Base-by-base conservation (phyloP, 2,113 vertebrate genomes). In the Mesitornis unicolor region DNA sequence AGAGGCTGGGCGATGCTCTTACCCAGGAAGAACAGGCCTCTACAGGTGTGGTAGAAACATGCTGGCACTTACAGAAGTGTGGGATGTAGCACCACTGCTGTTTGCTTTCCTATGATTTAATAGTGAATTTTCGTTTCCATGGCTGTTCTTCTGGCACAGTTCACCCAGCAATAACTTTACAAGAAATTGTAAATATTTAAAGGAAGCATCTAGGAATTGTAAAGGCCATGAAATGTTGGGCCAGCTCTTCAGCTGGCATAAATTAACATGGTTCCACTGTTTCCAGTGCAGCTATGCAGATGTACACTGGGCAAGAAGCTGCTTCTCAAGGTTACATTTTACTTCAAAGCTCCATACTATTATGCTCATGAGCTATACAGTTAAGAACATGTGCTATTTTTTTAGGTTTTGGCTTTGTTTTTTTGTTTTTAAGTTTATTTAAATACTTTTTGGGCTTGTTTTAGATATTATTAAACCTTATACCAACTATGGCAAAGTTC, bases 111-210 rank as follows among this genome's bases (percentile, higher is more conserved):
- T 69, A 10, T 33, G 76, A 78, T 59, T 76, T 82, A 70, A 86
- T 0, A 89, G 56, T 7, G 50, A 93, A 35, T 45, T 64, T 76
- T 17, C 5, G 2, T 87, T 91, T 93, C 85, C 70, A 71, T 10
- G 29, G 69, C 54, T 78, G 64, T 11, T 90, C 53, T 40, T 61
- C 87, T 94, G 93, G 86, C 73, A 87, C 59, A 19, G 77, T 60
- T 83, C 40, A 51, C 16, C 21, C 79, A 83, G 81, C 43, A 85
- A 87, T 92, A 95, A 74, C 93, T 91, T 90, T 63, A 71, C 35
- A 43, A 79, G 81, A 56, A 93, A 90, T 21, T 69, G 51, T 63
- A 96, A 94, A 78, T 83, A 89, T 82, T 95, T 90, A 84, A 78
- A 92, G 43, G 90, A 94, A 94, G 84, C 36, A 43, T 61, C 51